Percentiles rank a stretch among this genome's conserved stretches.
Conservation (phyloP, 2,888 invertebrate species). For the Orgyia antiqua region DNA sequence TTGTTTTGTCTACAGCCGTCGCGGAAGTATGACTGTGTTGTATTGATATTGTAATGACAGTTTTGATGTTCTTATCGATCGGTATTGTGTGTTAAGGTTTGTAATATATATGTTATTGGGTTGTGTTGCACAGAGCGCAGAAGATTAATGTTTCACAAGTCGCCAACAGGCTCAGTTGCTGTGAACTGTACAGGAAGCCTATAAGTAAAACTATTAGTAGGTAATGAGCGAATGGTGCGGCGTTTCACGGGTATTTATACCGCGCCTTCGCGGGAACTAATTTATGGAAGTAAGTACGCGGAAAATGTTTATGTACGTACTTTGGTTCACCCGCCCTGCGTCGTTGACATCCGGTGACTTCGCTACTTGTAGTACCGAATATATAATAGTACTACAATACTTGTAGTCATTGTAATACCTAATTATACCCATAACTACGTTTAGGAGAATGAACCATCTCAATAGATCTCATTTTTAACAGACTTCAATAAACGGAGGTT, state of each 20-base stretch:
- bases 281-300: conserved; percentile 76
- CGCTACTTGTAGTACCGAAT: too few species aligned
- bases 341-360: conserved; percentile 66
- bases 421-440: too few species aligned
- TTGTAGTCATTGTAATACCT: too few species aligned
- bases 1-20: conserved; percentile 42
- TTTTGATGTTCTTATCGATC: conserved; percentile 19
- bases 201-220: conserved; percentile 71
- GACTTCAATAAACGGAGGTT: too few species aligned
- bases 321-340: conserved; percentile 45
- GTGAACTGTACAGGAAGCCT: conserved; percentile 55
- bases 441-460: too few species aligned
- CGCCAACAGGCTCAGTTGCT: conserved; percentile 34
- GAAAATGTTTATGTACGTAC: conserved; percentile 74
- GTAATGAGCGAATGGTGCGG: conserved; percentile 64
- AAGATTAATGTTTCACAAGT: conserved; percentile 25
- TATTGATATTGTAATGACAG: conserved; percentile 8
- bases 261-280: conserved; percentile 72
- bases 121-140: conserved; percentile 16
- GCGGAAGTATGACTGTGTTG: conserved; percentile 24
- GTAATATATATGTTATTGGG: too few species aligned
- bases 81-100: conserved; percentile 9
- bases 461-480: too few species aligned
- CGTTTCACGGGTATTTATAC: conserved; percentile 72
- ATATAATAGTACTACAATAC: too few species aligned